Evolutionary conservation across 2,113 vertebrate species (phyloP), one percentile per base, ranked within the genome.

Genomic region (Dermatemys mawii): DNA sequence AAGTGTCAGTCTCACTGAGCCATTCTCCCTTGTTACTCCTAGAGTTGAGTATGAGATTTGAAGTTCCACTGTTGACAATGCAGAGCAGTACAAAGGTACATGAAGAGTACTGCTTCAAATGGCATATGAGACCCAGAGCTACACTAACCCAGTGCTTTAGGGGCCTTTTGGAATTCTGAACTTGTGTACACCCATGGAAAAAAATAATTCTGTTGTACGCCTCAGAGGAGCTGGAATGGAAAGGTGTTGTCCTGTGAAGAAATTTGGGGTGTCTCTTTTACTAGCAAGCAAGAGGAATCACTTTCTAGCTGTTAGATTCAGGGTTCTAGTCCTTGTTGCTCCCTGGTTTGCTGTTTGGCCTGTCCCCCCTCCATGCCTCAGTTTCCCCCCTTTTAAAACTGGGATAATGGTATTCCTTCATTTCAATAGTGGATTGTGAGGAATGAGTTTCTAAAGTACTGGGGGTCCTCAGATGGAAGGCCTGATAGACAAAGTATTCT

Each of bases 1-100:
- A 35, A 4, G 13, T 55, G 35, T 81, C 4, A 0, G 1, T 5
- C 32, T 1, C 14, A 3, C 19, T 63, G 79, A 38, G 19, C 49
- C 12, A 12, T 27, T 24, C 2, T 38, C 75, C 17, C 32, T 1
- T 3, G 1, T 53, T 51, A 60, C 3, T 51, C 86, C 50, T 8
- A 0, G 6, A 29, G 12, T 1, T 10, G 85, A 7, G 35, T 70
- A 21, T 70, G 19, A 38, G n/a, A 21, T 38, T n/a, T 38, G 63
- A 35, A 21, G 5, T 38, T 70, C 63, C n/a, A 70, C 17, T 38
- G n/a, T 38, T 38, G n/a, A 70, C 63, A 70, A 3, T 38, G 63
- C n/a, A 70, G 63, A 70, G 63, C 19, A 70, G 19, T 22, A 38
- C 2, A 2, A 16, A 16, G 3, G 0, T 26, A 2, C 9, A 0